Base-by-base conservation (phyloP, 35 echinoderm and acorn worm species). In the Lytechinus pictus region DNA sequence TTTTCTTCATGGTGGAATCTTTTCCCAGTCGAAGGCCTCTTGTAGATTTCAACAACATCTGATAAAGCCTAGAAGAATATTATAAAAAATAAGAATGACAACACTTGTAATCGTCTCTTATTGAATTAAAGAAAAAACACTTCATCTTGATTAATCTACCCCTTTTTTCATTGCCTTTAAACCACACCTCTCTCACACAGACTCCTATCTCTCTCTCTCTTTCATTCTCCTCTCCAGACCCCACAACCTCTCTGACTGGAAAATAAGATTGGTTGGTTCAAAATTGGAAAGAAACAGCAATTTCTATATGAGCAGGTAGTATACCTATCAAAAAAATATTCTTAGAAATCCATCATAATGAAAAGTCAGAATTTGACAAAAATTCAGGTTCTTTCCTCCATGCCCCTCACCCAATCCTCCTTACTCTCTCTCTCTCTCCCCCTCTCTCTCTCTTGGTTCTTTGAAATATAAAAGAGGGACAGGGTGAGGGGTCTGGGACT, bases 21-120 rank as follows among this genome's bases (percentile, higher is more conserved):
- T 72, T 99, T 90, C 33, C 98, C 98, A 29, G 95, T 94, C 33
- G 98, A 96, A 12, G 97, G 98, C 54, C 94, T 97, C 51, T 95
- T 97, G 95, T 97, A 99, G 52, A 97, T 89, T 94, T 99, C 98
- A 96, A 97, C 97, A 61, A 99, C 98, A 96, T 99, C 98, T 87
- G 57, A 28, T 13, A 99, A 57, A 57, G 97, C 98, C 98, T 99
- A 7, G n/a, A 92, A 86, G 52, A 92, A 29, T 21, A 54, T 27
- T 8, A 94, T 86, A 94, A 79, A 79, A 16, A n/a, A 79, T 79
- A 79, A 79, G 19, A n/a, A 79, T 79, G 16, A 79, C 33, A 44
- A 79, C 19, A 16, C 66, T 79, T 79, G 21, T 0, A 24, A 5
- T 79, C 21, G 1, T 79, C n/a, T n/a, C 33, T 2, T 44, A 44